Percentiles rank a stretch among this genome's conserved stretches.
Evolutionary conservation across 2,797 vertebrate genomes (phyloP).

Genomic region (Sebastiscus albofasciatus): DNA sequence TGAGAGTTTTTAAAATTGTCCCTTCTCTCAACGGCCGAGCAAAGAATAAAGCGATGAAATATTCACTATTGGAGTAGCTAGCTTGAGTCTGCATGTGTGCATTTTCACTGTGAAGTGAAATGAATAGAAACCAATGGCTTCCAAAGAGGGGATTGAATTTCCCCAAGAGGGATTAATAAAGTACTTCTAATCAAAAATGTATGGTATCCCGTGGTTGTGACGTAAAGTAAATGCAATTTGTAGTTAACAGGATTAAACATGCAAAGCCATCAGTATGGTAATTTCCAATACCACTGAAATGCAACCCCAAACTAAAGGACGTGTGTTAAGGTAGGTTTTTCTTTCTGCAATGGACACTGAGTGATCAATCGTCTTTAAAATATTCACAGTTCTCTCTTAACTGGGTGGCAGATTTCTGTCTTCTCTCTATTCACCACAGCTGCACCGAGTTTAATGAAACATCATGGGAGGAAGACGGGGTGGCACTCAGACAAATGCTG

Average conservation of each 20-base stretch:
- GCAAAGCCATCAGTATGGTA: not conserved
- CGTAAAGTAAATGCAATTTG: not conserved
- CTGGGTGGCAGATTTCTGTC: not conserved
- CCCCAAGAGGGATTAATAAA: not conserved
- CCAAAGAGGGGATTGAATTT: not conserved
- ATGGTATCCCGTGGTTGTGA: not conserved
- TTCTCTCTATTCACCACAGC: not conserved
- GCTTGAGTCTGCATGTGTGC: not conserved
- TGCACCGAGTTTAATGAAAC: not conserved
- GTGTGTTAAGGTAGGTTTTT: not conserved
- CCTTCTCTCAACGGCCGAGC: not conserved
- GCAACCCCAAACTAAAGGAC: not conserved
- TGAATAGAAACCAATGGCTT: not conserved
- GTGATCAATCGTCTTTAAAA: constrained; percentile 3
- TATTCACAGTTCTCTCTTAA: not conserved
- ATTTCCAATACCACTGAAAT: not conserved
- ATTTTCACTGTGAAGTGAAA: not conserved
- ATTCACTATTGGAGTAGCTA: not conserved
- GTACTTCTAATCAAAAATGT: not conserved
- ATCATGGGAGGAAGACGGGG: constrained; percentile 24
- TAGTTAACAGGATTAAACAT: constrained; percentile 9
- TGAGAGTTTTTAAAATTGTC: constrained; percentile 1
- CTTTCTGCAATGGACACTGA: not conserved
- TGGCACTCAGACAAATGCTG: constrained; percentile 33
- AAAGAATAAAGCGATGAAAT: not conserved